A percentile compares a stretch with the other conserved stretches of the same genome.
Evolutionary conservation across 1,140 invertebrate genomes (phyloP).

Genomic region (Rhagoletis pomonella): DNA sequence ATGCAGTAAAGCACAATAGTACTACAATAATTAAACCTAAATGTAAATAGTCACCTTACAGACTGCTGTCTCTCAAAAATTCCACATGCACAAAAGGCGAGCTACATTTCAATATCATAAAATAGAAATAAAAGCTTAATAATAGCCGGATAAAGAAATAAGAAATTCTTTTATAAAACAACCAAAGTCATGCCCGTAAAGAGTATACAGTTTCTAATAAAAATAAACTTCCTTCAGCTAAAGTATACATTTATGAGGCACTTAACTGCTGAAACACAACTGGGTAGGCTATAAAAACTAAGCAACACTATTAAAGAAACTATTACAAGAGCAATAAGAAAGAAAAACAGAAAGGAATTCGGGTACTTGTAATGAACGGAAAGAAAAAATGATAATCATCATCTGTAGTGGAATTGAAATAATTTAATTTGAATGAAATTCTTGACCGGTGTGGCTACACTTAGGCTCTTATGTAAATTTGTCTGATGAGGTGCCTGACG

Average conservation of each 20-base stretch:
- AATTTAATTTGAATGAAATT: conserved; percentile 43
- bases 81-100: no score
- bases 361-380: background rate
- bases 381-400: background rate
- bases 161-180: background rate
- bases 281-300: background rate
- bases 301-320: conserved; percentile 7
- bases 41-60: no score
- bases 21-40: no score
- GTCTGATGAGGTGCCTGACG: background rate
- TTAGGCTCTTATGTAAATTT: background rate
- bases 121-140: no score
- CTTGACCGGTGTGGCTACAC: background rate
- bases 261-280: background rate
- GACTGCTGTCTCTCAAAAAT: no score
- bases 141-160: background rate
- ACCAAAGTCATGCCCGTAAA: background rate
- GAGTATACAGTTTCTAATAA: background rate
- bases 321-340: background rate
- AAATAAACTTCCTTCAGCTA: background rate
- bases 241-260: background rate
- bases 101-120: no score
- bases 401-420: conserved; percentile 31
- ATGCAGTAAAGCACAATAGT: no score
- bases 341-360: background rate